Evolutionary conservation across 2,888 invertebrate genomes (phyloP).

Genomic region (Thyatira batis): DNA sequence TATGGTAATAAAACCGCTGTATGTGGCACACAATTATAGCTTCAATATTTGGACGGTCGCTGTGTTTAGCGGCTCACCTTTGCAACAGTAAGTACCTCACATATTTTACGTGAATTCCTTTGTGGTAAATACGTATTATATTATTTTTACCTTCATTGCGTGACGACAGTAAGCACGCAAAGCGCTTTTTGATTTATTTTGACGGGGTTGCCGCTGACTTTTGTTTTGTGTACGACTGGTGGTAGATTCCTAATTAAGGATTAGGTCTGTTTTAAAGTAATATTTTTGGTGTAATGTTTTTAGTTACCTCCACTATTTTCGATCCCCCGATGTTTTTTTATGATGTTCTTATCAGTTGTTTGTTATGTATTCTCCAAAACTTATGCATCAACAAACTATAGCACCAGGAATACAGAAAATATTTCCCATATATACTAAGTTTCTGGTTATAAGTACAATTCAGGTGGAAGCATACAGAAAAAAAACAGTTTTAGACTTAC

Average conservation of each 20-base stretch:
- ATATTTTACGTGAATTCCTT: slow-evolving; percentile 52
- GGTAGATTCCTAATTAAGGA: slow-evolving; percentile 46
- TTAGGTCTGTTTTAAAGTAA: too few species aligned
- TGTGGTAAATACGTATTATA: slow-evolving; percentile 28
- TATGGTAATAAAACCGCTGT: not conserved
- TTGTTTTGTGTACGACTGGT: slow-evolving; percentile 36
- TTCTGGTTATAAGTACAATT: too few species aligned
- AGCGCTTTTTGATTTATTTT: slow-evolving; percentile 59
- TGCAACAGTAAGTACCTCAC: slow-evolving; percentile 36
- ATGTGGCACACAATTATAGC: not conserved
- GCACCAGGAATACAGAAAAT: too few species aligned
- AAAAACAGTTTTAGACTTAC: too few species aligned
- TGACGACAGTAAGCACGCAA: slow-evolving; percentile 62
- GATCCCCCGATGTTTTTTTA: too few species aligned
- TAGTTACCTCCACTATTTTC: too few species aligned
- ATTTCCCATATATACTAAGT: too few species aligned
- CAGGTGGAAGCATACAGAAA: too few species aligned
- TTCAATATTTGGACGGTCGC: not conserved
- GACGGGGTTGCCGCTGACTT: slow-evolving; percentile 40
- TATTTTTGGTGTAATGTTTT: too few species aligned
- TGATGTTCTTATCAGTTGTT: too few species aligned
- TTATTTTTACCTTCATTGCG: slow-evolving; percentile 62
- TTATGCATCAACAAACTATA: too few species aligned
- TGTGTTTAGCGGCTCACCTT: slow-evolving; percentile 21
- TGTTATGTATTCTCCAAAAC: too few species aligned